These are phyloP conservation scores for Odontomachus brunneus DNA, from an alignment of 1,140 invertebrate genomes.

Conservation along the genomic window DNA sequence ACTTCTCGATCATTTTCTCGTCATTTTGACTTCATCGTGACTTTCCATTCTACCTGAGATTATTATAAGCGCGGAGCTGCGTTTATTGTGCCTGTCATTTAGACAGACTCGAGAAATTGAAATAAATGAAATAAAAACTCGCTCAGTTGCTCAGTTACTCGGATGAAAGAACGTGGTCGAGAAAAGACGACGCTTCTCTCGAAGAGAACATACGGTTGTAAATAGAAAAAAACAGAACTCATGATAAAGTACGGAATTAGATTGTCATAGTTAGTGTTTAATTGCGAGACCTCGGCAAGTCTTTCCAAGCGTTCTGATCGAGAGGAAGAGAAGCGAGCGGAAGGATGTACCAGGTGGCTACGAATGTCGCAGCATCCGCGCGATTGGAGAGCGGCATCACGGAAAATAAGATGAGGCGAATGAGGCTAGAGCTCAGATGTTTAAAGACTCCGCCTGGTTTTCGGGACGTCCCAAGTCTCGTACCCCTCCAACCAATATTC, in stretches of 20 bases:
- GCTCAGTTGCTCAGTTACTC: too few relatives aligned
- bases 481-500: constrained; percentile 52
- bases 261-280: neutral
- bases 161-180: too few relatives aligned
- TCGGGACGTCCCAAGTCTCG: constrained; percentile 72
- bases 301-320: neutral
- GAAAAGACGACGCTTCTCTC: too few relatives aligned
- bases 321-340: neutral
- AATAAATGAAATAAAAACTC: too few relatives aligned
- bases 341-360: constrained; percentile 75
- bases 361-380: constrained; percentile 67
- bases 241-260: neutral
- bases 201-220: too few relatives aligned
- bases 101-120: too few relatives aligned
- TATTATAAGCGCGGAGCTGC: too few relatives aligned
- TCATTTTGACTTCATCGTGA: too few relatives aligned
- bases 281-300: neutral
- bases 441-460: constrained; percentile 75
- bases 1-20: too few relatives aligned
- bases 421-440: constrained; percentile 40
- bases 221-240: too few relatives aligned
- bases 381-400: constrained; percentile 61
- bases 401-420: constrained; percentile 62
- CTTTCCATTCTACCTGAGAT: too few relatives aligned
- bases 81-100: too few relatives aligned